Conservation (phyloP, 2,113 vertebrate genomes). For the Pelodiscus sinensis region DNA sequence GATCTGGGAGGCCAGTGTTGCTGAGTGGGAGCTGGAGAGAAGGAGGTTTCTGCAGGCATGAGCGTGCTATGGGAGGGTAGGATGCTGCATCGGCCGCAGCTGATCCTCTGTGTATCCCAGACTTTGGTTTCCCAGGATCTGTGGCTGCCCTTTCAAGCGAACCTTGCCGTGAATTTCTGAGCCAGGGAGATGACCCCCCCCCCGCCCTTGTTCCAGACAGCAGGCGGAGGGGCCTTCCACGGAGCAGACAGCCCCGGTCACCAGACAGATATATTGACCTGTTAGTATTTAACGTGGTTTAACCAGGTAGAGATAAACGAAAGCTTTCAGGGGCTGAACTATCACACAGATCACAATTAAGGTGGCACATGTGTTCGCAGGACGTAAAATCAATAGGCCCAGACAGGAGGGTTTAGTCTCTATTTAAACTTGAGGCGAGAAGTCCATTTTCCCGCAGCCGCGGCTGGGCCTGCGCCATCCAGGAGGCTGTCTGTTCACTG, state of each 20-base stretch:
- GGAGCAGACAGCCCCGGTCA: conserved; percentile 43
- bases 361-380: conserved; percentile 73
- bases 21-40: neutral
- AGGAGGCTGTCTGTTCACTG: conserved; percentile 66
- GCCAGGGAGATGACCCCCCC: conserved; percentile 22
- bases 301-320: conserved; percentile 78
- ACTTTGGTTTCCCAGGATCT: neutral
- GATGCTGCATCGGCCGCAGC: neutral
- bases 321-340: conserved; percentile 75
- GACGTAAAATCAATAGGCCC: conserved; percentile 74
- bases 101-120: neutral
- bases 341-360: conserved; percentile 78
- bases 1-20: too few relatives aligned
- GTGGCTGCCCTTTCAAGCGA: neutral
- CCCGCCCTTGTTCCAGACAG: neutral
- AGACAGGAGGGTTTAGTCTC: conserved; percentile 73
- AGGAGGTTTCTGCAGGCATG: neutral
- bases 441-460: conserved; percentile 69
- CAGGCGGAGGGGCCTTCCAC: neutral
- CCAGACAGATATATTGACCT: conserved; percentile 76
- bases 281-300: conserved; percentile 80
- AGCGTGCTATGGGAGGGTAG: too few relatives aligned
- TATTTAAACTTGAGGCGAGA: conserved; percentile 76
- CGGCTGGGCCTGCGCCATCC: conserved; percentile 56
- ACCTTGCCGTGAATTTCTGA: neutral